phyloP scores from a whole-genome alignment of 2,113 vertebrate species.

The Meleagris gallopavo region DNA sequence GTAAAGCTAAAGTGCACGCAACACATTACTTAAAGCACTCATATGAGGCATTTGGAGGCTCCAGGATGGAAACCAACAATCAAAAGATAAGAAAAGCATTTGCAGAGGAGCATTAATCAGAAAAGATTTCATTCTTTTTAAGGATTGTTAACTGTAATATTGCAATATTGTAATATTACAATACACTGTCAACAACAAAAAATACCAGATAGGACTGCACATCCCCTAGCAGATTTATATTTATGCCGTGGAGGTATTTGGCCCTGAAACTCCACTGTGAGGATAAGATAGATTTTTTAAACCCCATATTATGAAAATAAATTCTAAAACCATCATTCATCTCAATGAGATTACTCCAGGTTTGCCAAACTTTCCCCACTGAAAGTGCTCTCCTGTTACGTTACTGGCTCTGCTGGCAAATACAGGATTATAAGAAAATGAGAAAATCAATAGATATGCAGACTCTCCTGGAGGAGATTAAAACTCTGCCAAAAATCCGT shows the following conservation, averaged over 20 bases:
- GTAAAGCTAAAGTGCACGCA: not conserved
- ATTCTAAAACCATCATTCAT: not conserved
- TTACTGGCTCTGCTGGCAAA: conserved; percentile 4
- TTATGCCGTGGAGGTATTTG: not conserved
- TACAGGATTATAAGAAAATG: conserved; percentile 5
- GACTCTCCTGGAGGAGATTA: conserved; percentile 3
- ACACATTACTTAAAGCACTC: not conserved
- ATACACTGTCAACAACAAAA: not conserved
- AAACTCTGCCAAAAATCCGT: conserved; percentile 23
- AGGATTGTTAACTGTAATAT: not conserved
- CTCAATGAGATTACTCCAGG: not conserved
- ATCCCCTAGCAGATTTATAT: not conserved
- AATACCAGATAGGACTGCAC: not conserved
- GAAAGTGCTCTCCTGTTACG: conserved; percentile 9
- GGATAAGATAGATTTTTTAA: not conserved
- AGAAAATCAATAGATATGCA: not conserved
- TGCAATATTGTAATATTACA: not conserved
- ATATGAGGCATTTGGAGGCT: not conserved
- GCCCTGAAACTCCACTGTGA: not conserved
- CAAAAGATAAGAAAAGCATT: not conserved
- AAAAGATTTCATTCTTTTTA: not conserved
- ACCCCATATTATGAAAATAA: not conserved
- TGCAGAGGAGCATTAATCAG: not conserved
- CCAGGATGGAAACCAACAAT: not conserved
- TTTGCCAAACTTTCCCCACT: not conserved